A percentile compares a stretch with the other conserved stretches of the same genome.
Evolutionary conservation across 2,888 invertebrate genomes (phyloP).

Genomic region (Netelia melanura): DNA sequence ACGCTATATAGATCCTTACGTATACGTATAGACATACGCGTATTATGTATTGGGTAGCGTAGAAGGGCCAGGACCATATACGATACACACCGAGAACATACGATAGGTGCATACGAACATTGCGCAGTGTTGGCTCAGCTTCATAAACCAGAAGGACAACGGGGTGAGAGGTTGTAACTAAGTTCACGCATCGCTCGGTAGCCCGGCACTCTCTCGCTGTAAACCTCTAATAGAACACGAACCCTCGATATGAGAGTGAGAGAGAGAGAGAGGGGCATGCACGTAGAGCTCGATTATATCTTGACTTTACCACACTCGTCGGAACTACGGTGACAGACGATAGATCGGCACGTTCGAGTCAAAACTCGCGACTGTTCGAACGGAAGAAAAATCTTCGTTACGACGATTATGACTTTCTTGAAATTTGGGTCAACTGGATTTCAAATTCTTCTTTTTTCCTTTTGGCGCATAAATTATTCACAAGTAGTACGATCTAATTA

Average conservation of each 20-base stretch:
- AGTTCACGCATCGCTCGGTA: constrained; percentile 66
- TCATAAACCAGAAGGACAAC: constrained; percentile 73
- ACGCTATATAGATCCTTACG: not conserved
- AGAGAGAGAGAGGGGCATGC: not conserved
- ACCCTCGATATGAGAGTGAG: constrained; percentile 46
- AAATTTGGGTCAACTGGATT: no score
- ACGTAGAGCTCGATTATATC: constrained; percentile 27
- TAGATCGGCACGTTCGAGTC: no score
- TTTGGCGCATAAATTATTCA: no score
- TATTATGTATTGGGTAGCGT: constrained; percentile 2
- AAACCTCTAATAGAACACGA: constrained; percentile 73
- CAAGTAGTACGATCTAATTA: no score
- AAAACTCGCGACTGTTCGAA: no score
- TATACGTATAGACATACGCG: not conserved
- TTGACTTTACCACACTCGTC: constrained; percentile 39
- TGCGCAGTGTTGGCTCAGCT: constrained; percentile 78
- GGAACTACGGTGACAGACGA: constrained; percentile 4
- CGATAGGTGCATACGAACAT: constrained; percentile 72
- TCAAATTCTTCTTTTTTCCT: no score
- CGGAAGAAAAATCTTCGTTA: no score
- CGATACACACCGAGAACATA: constrained; percentile 9
- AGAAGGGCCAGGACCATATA: not conserved
- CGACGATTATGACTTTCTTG: no score
- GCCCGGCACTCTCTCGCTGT: constrained; percentile 19
- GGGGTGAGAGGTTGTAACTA: constrained; percentile 61